Evolutionary conservation across 2,888 invertebrate species (phyloP), one percentile per base, ranked within the genome.

Genomic region (Heliconius charithonia): DNA sequence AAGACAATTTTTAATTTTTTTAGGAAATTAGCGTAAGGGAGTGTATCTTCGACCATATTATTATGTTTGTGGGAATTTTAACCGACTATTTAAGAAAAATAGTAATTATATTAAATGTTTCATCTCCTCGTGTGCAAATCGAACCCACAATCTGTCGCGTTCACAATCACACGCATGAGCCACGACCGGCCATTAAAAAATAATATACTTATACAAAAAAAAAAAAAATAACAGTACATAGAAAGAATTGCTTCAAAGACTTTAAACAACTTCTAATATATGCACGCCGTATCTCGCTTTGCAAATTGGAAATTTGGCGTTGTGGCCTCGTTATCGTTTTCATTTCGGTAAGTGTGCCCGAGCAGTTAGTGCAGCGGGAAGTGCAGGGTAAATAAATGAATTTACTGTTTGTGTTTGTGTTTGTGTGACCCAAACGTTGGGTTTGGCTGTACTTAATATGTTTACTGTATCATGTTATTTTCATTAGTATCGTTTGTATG

Each of bases 261-360:
- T 80, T 72, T 72, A 41, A 67, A 65, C 71, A 72, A 72, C 67
- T 62, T 25, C 72, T 78, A 75, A 77, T 81, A 62, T 62, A 62
- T 62, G n/a, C n/a, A 27, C n/a, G 77, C 77, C 66, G 76, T 76
- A 72, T 67, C 45, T 76, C 80, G 78, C 80, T 78, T 81, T 81
- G 80, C 82, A 78, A 77, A 81, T 83, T 81, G 80, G 81, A 81
- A 81, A 82, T 82, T 83, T 77, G 78, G 82, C 75, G 37, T 80
- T 80, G 83, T 81, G 81, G 84, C 81, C 78, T 85, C 85, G 87
- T 89, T 89, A 91, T 89, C 88, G 89, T 89, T 91, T 90, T 90
- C 89, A 91, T 90, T 90, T 87, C 86, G 85, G 85, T 89, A 89
- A 91, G 90, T 90, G 89, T 83, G 80, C 75, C 83, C 82, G 83